A percentile compares a stretch with the other conserved stretches of the same genome.
phyloP scores from a whole-genome alignment of 1,140 invertebrate genomes.

The Drosophila athabasca region DNA sequence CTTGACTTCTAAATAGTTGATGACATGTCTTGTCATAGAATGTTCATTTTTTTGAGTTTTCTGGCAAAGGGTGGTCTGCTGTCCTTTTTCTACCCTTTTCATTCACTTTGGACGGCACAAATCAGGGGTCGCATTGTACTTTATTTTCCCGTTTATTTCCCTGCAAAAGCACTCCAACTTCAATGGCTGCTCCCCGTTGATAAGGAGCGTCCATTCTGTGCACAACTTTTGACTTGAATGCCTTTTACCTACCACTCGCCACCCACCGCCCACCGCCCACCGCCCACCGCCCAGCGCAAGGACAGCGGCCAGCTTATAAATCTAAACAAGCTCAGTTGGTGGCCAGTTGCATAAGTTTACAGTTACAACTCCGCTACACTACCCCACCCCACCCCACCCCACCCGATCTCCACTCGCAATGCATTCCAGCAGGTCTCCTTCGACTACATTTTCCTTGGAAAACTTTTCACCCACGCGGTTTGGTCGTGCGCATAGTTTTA shows the following conservation, averaged over 20 bases:
- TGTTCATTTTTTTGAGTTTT: no score
- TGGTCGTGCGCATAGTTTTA: conserved; percentile 49
- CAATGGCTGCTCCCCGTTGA: conserved; percentile 32
- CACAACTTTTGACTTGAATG: conserved; percentile 9
- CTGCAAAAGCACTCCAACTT: conserved; percentile 8
- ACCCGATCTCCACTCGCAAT: conserved; percentile 2
- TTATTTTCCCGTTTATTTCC: conserved; percentile 1
- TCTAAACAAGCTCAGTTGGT: conserved; percentile 60
- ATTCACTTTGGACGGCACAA: no score
- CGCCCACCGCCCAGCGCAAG: conserved; percentile 14
- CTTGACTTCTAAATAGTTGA: no score
- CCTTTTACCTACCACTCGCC: neutral
- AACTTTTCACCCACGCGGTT: conserved; percentile 44
- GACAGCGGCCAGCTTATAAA: conserved; percentile 55
- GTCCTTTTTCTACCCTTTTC: no score
- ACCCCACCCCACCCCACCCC: neutral
- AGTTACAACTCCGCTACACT: conserved; percentile 22
- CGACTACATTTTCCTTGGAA: conserved; percentile 21
- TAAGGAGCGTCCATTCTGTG: conserved; percentile 32
- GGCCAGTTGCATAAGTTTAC: conserved; percentile 57
- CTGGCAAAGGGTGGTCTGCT: no score
- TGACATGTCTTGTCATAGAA: no score
- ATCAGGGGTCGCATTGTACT: conserved; percentile 10
- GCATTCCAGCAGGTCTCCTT: conserved; percentile 36
- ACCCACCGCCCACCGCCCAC: neutral